Conservation (phyloP, 2,113 vertebrate species). For the Mirza zaza region DNA sequence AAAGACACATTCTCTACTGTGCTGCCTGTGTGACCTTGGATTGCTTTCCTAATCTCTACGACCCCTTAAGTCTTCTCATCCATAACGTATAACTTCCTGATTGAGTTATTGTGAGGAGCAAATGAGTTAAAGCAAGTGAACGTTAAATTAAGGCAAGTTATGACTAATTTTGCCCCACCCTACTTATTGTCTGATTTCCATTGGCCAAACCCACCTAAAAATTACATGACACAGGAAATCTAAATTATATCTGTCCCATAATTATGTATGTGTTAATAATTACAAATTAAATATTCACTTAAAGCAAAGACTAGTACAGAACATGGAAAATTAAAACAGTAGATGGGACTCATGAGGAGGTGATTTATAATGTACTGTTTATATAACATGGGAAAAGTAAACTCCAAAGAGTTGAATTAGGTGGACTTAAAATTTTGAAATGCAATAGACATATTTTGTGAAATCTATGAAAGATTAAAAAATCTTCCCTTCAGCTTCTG, state of each 20-base stretch:
- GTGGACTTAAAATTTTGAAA: background rate
- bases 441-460: background rate
- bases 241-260: slow-evolving; percentile 1
- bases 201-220: slow-evolving; percentile 12
- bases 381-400: background rate
- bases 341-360: background rate
- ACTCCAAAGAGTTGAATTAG: background rate
- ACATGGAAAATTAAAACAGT: background rate
- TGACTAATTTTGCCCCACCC: background rate
- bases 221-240: slow-evolving; percentile 6
- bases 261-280: slow-evolving; percentile 27
- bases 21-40: background rate
- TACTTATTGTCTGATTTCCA: slow-evolving; percentile 33
- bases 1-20: background rate
- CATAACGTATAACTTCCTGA: background rate
- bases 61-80: background rate
- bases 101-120: background rate
- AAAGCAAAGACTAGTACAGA: background rate
- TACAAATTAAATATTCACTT: background rate
- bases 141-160: background rate
- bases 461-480: background rate
- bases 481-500: background rate
- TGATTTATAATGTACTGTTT: background rate
- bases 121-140: background rate
- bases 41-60: background rate